Evolutionary conservation across 2,888 invertebrate species (phyloP).

Genomic region (Diaprepes abbreviatus): DNA sequence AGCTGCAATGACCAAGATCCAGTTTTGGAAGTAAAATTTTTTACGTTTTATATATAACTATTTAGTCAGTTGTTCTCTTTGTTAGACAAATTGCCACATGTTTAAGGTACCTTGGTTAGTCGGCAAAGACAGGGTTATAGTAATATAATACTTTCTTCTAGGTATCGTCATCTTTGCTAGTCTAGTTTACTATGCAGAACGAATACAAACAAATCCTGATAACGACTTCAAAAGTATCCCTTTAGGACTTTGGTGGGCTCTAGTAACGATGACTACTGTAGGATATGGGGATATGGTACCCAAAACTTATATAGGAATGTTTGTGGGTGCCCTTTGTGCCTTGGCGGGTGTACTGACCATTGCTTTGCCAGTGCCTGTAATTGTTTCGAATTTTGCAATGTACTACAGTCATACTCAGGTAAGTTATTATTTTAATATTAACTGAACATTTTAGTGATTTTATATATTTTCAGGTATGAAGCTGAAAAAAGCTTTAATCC

Average conservation of each 20-base stretch:
- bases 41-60: too few relatives aligned
- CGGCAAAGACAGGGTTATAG: too few relatives aligned
- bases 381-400: slow-evolving; percentile 99
- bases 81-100: too few relatives aligned
- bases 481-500: too few relatives aligned
- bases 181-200: slow-evolving; percentile 97
- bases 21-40: too few relatives aligned
- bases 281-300: slow-evolving; percentile 99
- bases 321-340: slow-evolving; percentile 97
- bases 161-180: slow-evolving; percentile 99
- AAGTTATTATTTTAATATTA: too few relatives aligned
- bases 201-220: slow-evolving; percentile 90
- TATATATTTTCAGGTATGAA: too few relatives aligned
- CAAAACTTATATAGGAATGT: slow-evolving; percentile 98
- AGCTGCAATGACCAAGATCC: too few relatives aligned
- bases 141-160: slow-evolving; percentile 62
- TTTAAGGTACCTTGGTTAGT: too few relatives aligned
- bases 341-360: slow-evolving; percentile 98
- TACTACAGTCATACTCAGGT: slow-evolving; percentile 91
- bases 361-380: slow-evolving; percentile 98
- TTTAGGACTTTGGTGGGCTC: slow-evolving; percentile 95
- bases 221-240: slow-evolving; percentile 99
- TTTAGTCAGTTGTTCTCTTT: too few relatives aligned
- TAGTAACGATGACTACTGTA: slow-evolving; percentile 99
- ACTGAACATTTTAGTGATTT: too few relatives aligned